A percentile compares a stretch with the other conserved stretches of the same genome.
Evolutionary conservation across 1,140 invertebrate species (phyloP).

Genomic region (Tigriopus japonicus): DNA sequence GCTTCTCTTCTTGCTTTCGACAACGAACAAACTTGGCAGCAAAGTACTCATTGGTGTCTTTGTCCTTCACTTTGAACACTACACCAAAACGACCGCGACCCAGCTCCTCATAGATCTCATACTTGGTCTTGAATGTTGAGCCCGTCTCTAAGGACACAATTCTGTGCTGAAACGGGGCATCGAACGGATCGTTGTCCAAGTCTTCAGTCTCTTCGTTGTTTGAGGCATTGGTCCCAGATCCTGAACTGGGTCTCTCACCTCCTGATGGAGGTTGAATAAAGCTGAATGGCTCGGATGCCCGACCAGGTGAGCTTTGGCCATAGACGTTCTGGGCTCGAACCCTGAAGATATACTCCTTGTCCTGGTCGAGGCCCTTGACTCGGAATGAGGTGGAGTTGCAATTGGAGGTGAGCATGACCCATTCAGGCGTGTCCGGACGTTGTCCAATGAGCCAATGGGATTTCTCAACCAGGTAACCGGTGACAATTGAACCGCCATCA

Average conservation of each 20-base stretch:
- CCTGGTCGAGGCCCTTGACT: conserved; percentile 25
- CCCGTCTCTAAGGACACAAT: conserved; percentile 31
- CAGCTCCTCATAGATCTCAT: conserved; percentile 47
- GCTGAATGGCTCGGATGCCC: conserved; percentile 28
- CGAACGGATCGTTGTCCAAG: conserved; percentile 19
- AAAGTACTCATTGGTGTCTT: conserved; percentile 41
- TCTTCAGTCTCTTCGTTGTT: conserved; percentile 18
- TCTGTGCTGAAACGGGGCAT: conserved; percentile 21
- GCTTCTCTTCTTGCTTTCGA: conserved; percentile 54
- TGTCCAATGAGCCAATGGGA: conserved; percentile 16
- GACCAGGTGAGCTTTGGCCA: conserved; percentile 47
- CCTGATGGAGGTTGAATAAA: background rate
- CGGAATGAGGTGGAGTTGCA: conserved; percentile 22
- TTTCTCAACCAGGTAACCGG: conserved; percentile 59
- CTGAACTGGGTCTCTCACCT: background rate
- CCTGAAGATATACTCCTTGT: conserved; percentile 44
- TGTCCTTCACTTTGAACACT: conserved; percentile 53
- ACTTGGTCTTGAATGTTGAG: conserved; percentile 35
- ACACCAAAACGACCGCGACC: conserved; percentile 60
- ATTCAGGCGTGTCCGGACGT: conserved; percentile 27
- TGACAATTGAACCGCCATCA: conserved; percentile 64
- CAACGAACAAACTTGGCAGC: conserved; percentile 83
- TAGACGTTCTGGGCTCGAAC: conserved; percentile 56
- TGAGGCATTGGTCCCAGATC: background rate
- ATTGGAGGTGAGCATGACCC: conserved; percentile 28